A percentile compares a stretch with the other conserved stretches of the same genome.
These are phyloP conservation scores for Acronicta alni DNA, from an alignment of 2,888 invertebrate species.

Conservation along the genomic window DNA sequence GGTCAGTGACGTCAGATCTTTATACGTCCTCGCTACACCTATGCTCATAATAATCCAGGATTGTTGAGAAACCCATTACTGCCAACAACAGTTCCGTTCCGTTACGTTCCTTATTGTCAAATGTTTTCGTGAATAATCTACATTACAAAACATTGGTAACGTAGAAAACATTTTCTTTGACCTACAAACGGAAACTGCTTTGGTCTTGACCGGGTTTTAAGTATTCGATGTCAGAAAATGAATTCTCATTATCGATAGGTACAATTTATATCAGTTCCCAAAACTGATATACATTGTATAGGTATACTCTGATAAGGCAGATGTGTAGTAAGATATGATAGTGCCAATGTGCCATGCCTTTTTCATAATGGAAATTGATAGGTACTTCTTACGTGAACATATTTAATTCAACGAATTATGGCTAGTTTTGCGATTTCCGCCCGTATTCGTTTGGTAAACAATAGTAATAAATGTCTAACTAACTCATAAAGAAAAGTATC, in stretches of 20 bases:
- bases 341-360: slow-evolving; percentile 8
- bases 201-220: slow-evolving; percentile 48
- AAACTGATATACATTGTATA: slow-evolving; percentile 15
- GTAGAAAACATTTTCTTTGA: slow-evolving; percentile 46
- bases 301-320: slow-evolving; percentile 23
- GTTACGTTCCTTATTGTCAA: slow-evolving; percentile 26
- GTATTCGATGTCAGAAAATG: slow-evolving; percentile 32
- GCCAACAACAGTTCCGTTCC: slow-evolving; percentile 5
- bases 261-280: too few species aligned
- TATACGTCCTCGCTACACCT: too few species aligned
- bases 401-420: slow-evolving; percentile 2
- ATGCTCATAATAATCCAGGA: too few species aligned
- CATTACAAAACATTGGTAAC: slow-evolving; percentile 47
- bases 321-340: slow-evolving; percentile 16
- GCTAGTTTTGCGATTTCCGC: slow-evolving; percentile 6
- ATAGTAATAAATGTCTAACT: slow-evolving; percentile 1
- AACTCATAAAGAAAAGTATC: neutral
- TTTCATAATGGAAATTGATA: slow-evolving; percentile 5
- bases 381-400: slow-evolving; percentile 1
- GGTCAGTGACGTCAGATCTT: too few species aligned
- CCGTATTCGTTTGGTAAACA: neutral
- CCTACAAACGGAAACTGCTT: slow-evolving; percentile 38
- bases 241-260: slow-evolving; percentile 37
- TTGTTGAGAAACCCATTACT: slow-evolving; percentile 8
- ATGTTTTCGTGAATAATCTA: slow-evolving; percentile 41